Evolutionary conservation across 2,797 vertebrate genomes (phyloP).

Genomic region (Brachyrhaphis roseni): DNA sequence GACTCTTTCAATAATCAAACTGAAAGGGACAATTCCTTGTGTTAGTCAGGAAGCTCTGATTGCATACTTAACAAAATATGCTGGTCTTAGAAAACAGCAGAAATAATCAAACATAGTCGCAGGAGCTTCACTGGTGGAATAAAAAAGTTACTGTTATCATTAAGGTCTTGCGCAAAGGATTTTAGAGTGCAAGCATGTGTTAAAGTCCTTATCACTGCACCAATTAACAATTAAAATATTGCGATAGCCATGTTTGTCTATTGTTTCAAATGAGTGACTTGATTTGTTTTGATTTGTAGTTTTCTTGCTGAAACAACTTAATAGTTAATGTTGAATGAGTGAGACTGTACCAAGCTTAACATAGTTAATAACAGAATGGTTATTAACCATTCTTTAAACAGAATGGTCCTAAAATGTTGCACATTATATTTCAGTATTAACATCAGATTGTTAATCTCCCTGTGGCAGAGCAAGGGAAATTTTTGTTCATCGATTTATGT

Average conservation of each 20-base stretch:
- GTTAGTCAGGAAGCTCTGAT: not conserved
- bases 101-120: not conserved
- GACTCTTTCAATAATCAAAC: not conserved
- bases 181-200: not conserved
- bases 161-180: not conserved
- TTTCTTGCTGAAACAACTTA: not conserved
- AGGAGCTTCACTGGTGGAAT: not conserved
- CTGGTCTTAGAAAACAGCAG: not conserved
- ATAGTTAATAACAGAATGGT: not conserved
- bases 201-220: not conserved
- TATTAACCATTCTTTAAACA: no score
- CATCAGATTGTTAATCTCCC: not conserved
- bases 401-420: not conserved
- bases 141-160: not conserved
- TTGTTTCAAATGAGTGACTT: not conserved
- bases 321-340: not conserved
- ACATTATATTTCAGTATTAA: not conserved
- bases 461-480: not conserved
- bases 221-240: not conserved
- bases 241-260: not conserved
- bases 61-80: not conserved
- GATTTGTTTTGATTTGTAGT: not conserved
- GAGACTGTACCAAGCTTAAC: not conserved
- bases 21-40: not conserved
- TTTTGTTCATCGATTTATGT: slow-evolving; percentile 2